Percentiles rank a stretch among this genome's conserved stretches.
Evolutionary conservation across 2,797 vertebrate genomes (phyloP).

Genomic region (Chlorospingus flavigularis): DNA sequence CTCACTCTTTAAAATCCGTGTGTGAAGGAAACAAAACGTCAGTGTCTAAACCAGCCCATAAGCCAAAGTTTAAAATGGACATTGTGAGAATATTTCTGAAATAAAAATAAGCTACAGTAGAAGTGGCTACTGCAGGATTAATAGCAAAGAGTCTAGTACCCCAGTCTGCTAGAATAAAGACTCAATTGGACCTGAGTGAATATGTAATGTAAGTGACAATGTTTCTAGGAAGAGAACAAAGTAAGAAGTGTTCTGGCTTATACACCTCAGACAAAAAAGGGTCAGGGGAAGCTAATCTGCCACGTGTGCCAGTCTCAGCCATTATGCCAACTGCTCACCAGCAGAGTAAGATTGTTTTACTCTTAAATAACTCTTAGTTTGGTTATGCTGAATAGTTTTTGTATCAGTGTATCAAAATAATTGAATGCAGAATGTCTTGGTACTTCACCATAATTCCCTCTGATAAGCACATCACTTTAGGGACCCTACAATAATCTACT

Average conservation of each 20-base stretch:
- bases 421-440: fast-evolving
- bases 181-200: fast-evolving
- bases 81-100: neutral
- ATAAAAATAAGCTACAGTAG: neutral
- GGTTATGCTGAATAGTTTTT: neutral
- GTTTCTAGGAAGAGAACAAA: neutral
- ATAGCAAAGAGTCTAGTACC: neutral
- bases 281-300: neutral
- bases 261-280: neutral
- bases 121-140: neutral
- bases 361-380: neutral
- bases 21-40: fast-evolving
- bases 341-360: neutral
- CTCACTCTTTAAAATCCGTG: neutral
- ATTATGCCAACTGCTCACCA: neutral
- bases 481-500: neutral
- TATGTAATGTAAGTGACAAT: neutral
- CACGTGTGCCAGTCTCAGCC: neutral
- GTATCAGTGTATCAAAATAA: neutral
- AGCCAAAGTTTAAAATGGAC: neutral
- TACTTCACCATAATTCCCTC: neutral
- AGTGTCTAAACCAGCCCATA: fast-evolving
- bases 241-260: fast-evolving
- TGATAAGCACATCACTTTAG: neutral
- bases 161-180: neutral